Evolutionary conservation across 2,797 vertebrate species (phyloP).

Genomic region (Myoxocephalus aenaeus): DNA sequence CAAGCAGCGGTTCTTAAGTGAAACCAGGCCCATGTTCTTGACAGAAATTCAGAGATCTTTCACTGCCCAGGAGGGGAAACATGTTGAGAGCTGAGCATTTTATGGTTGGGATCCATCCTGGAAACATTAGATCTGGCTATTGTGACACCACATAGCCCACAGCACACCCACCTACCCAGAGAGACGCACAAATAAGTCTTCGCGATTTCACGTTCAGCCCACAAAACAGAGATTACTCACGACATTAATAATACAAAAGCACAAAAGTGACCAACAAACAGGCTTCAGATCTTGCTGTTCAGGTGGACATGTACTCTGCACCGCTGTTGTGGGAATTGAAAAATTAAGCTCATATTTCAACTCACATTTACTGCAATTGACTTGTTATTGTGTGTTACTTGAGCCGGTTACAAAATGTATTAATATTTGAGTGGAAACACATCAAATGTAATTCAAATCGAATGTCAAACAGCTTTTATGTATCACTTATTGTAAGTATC

Average conservation of each 20-base stretch:
- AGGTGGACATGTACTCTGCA: slow-evolving; percentile 2
- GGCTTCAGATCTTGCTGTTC: slow-evolving; percentile 5
- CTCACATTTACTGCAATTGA: slow-evolving; percentile 24
- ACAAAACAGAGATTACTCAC: slow-evolving; percentile 24
- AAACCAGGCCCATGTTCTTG: slow-evolving; percentile 71
- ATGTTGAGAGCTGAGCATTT: slow-evolving; percentile 61
- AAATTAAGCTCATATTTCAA: slow-evolving; percentile 40
- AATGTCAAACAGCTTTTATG: slow-evolving; percentile 21
- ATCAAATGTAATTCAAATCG: slow-evolving; percentile 35
- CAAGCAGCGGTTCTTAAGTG: slow-evolving; percentile 73
- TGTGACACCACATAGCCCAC: slow-evolving; percentile 56
- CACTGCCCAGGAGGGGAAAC: slow-evolving; percentile 65
- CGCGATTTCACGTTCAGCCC: slow-evolving; percentile 45
- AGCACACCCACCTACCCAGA: slow-evolving; percentile 52
- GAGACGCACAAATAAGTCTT: slow-evolving; percentile 36
- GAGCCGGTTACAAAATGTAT: slow-evolving; percentile 15
- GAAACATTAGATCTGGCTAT: slow-evolving; percentile 69
- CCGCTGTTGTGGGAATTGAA: slow-evolving; percentile 20
- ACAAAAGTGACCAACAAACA: slow-evolving; percentile 13
- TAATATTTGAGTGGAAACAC: slow-evolving; percentile 38
- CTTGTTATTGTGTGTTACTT: slow-evolving; percentile 31
- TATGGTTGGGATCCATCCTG: slow-evolving; percentile 72
- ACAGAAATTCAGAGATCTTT: slow-evolving; percentile 59
- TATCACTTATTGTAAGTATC: slow-evolving; percentile 20
- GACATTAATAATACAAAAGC: slow-evolving; percentile 42